A percentile compares a stretch with the other conserved stretches of the same genome.
Evolutionary conservation across 2,113 vertebrate genomes (phyloP).

Genomic region (Tragelaphus buxtoni): DNA sequence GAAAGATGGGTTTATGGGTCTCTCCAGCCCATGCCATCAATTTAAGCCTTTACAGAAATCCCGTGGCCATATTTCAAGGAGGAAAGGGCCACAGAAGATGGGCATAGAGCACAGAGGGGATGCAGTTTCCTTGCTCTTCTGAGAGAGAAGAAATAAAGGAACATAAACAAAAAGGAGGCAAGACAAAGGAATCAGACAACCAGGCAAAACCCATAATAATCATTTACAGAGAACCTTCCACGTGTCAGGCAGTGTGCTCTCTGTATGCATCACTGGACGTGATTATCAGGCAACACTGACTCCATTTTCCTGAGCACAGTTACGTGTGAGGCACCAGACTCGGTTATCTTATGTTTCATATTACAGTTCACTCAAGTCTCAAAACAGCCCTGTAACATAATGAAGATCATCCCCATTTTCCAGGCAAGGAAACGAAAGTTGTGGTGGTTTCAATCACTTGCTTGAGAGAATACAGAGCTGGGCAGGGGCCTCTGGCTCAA

Average conservation of each 20-base stretch:
- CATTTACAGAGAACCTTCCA: rapidly evolving
- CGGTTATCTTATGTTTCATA: not conserved
- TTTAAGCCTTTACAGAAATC: slow-evolving; percentile 34
- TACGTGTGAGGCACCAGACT: not conserved
- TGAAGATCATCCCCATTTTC: not conserved
- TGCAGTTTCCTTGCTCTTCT: not conserved
- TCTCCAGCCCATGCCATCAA: not conserved
- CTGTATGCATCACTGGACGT: rapidly evolving
- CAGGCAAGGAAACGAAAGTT: not conserved
- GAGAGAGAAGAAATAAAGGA: not conserved
- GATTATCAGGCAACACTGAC: not conserved
- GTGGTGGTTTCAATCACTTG: not conserved
- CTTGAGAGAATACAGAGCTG: not conserved
- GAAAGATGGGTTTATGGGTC: slow-evolving; percentile 15
- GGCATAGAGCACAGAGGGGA: not conserved
- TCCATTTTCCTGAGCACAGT: not conserved
- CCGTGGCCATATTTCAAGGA: not conserved
- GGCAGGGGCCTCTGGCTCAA: not conserved
- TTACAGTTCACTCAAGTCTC: not conserved
- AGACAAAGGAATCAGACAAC: not conserved
- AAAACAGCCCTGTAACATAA: not conserved
- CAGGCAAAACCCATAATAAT: not conserved
- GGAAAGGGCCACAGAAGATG: not conserved
- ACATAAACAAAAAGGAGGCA: not conserved
- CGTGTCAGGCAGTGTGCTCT: rapidly evolving